phyloP scores from a whole-genome alignment of 2,113 vertebrate genomes.

The Dunckerocampus dactyliophorus region DNA sequence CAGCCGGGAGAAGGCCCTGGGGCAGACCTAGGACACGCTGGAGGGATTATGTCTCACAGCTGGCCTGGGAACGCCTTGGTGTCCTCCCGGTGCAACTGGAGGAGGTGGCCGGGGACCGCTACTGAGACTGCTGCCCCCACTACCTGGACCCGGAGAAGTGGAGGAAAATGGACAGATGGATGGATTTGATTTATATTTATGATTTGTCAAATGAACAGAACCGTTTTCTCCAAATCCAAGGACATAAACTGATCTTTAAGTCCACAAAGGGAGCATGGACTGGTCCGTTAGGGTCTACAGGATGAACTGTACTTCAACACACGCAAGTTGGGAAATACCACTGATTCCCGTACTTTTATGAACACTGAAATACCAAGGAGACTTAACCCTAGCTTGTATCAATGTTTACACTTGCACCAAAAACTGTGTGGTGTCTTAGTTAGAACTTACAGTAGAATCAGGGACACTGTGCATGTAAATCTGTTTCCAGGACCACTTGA shows the following conservation, averaged over 20 bases:
- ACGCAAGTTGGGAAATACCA: neutral
- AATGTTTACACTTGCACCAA: slow-evolving; percentile 42
- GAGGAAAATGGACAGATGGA: too few species aligned
- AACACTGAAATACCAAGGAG: neutral
- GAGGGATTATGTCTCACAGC: too few species aligned
- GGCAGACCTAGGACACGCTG: too few species aligned
- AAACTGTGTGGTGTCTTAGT: slow-evolving; percentile 13
- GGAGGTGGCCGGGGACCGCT: too few species aligned
- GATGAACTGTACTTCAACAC: neutral
- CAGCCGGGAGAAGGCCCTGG: too few species aligned
- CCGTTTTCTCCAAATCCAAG: too few species aligned
- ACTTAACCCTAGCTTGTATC: slow-evolving; percentile 15
- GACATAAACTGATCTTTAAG: neutral
- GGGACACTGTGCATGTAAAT: slow-evolving; percentile 53
- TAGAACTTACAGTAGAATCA: slow-evolving; percentile 52
- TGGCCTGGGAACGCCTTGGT: too few species aligned
- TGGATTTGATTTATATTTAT: too few species aligned
- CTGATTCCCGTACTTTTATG: neutral
- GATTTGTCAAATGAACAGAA: too few species aligned
- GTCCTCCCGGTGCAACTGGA: too few species aligned
- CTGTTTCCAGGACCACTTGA: slow-evolving; percentile 9
- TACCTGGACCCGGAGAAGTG: too few species aligned
- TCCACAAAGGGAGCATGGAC: neutral
- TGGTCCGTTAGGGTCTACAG: neutral
- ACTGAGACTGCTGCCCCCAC: too few species aligned